Base-by-base conservation (phyloP, 2,113 vertebrate genomes). In the Mystacornis crossleyi region DNA sequence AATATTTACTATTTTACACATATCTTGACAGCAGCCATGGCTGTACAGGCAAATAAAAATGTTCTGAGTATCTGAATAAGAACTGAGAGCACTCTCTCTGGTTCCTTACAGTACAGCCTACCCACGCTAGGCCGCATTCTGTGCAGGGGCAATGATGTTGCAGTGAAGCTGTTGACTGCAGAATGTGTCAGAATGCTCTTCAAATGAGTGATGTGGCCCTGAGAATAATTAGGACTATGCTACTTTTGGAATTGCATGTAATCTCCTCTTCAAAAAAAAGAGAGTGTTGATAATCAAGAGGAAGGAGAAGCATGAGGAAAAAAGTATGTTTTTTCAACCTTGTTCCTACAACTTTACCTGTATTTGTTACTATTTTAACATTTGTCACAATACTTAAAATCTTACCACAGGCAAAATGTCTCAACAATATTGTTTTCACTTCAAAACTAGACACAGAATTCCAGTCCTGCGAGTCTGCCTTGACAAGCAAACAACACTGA, bases 401-500 rank as follows among this genome's bases (percentile, higher is more conserved):
- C 66, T 93, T 93, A 87, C 73, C 70, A 42, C 84, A 62, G 93
- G 87, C 70, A 89, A 94, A 92, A 96, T 89, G 48, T 89, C 86
- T 94, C 69, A 84, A 89, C 66, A 72, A 64, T 89, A 89, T 72
- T 93, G 45, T 87, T 87, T 93, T 71, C 4, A 3, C 24, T 90
- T 94, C 84, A 82, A 48, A 95, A 93, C 57, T 53, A 95, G 66
- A 45, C 3, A 8, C 38, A 82, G 79, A 90, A 83, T 77, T 91
- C 50, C 54, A 70, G 80, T 47, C 54, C 62, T 85, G 54, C 3
- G 8, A 94, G 78, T 90, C 74, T 92, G 42, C 57, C 64, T 92
- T 88, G 79, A 90, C 90, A 92, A 88, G 81, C 29, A 40, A 51
- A 54, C 36, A 89, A 84, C 61, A 47, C 34, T 1, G 3, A 78